These are phyloP conservation scores for Phaenicophaeus curvirostris DNA, from an alignment of 2,797 vertebrate genomes.

Conservation along the genomic window DNA sequence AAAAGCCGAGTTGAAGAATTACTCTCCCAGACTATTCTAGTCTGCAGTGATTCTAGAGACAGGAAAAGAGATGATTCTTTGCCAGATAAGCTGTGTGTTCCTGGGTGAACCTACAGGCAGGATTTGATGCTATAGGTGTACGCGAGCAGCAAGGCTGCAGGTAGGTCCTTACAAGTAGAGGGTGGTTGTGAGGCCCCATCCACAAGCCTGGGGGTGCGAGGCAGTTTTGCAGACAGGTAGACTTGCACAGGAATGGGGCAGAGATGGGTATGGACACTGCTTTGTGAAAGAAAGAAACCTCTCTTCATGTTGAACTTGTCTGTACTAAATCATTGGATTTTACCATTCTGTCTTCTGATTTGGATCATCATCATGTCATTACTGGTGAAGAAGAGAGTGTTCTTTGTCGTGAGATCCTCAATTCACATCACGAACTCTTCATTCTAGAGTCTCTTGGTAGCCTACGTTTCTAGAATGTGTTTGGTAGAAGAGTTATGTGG, in stretches of 20 bases:
- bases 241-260: neutral
- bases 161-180: neutral
- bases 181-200: neutral
- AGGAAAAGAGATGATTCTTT: neutral
- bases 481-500: neutral
- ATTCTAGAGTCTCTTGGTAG: neutral
- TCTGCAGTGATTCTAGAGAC: neutral
- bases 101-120: neutral
- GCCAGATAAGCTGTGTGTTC: neutral
- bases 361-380: neutral
- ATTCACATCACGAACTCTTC: neutral
- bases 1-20: neutral
- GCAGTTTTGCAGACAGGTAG: no score
- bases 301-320: neutral
- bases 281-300: neutral
- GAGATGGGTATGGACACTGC: neutral
- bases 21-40: neutral
- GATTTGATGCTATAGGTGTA: neutral
- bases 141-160: accelerated
- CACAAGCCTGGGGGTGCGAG: neutral
- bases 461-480: neutral
- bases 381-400: neutral
- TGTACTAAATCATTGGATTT: neutral
- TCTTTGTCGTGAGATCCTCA: neutral
- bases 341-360: neutral